These are phyloP conservation scores for Microplitis mediator DNA, from an alignment of 1,140 invertebrate genomes.

Conservation along the genomic window DNA sequence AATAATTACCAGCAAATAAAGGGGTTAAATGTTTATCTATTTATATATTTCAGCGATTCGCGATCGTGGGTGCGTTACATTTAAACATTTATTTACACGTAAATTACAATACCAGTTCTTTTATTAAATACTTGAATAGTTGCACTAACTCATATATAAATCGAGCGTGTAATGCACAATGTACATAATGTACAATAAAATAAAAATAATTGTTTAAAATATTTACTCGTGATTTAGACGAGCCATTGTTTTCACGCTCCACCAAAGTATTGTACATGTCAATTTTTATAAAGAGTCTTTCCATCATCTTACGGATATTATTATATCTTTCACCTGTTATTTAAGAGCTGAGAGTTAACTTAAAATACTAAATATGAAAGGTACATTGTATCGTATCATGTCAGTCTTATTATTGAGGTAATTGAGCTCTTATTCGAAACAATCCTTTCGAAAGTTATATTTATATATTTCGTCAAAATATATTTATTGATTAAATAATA, in stretches of 20 bases:
- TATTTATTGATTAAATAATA: no score
- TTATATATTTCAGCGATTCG: not conserved
- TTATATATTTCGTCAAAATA: no score
- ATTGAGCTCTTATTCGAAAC: not conserved
- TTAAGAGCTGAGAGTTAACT: not conserved
- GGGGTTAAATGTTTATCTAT: not conserved
- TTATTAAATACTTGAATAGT: not conserved
- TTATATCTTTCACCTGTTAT: conserved; percentile 1
- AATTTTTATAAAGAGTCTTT: conserved; percentile 10
- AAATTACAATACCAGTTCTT: conserved; percentile 3
- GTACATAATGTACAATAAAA: not conserved
- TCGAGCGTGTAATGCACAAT: not conserved
- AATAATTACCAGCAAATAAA: not conserved
- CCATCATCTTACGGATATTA: not conserved
- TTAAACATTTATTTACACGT: not conserved
- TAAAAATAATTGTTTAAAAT: not conserved
- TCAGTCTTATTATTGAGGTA: not conserved
- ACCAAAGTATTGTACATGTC: conserved; percentile 2
- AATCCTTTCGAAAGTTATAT: no score
- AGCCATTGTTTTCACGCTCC: conserved; percentile 13
- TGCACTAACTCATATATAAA: not conserved
- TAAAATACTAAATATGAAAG: conserved; percentile 12
- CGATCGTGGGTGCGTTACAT: not conserved
- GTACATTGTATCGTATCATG: not conserved
- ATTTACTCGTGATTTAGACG: not conserved